Evolutionary conservation across 2,113 vertebrate species (phyloP).

Genomic region (Gnathonemus longibarbis): DNA sequence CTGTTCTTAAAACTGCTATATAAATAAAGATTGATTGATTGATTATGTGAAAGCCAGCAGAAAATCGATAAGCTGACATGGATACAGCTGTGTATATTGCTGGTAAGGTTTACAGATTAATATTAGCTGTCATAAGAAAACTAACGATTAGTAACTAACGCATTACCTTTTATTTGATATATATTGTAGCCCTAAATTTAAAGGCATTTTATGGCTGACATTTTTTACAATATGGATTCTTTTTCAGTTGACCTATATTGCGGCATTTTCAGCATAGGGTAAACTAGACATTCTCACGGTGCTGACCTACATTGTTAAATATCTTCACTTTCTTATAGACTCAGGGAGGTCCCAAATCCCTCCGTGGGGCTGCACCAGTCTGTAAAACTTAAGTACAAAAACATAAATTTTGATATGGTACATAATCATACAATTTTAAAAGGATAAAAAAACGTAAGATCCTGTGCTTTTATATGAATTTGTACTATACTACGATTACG

Average conservation of each 20-base stretch:
- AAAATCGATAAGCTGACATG: neutral
- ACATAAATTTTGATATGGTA: neutral
- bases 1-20: neutral
- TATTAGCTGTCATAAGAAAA: neutral
- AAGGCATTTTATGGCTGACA: neutral
- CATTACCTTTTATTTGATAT: neutral
- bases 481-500: neutral
- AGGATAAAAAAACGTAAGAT: neutral
- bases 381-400: neutral
- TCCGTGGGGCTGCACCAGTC: neutral
- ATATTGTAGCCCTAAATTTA: neutral
- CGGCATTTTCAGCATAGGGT: neutral
- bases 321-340: neutral
- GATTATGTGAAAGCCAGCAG: neutral
- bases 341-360: neutral
- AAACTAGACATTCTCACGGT: neutral
- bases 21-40: neutral
- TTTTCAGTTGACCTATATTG: constrained; percentile 5
- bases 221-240: neutral
- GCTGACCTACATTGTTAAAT: constrained; percentile 4
- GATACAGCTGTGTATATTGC: neutral
- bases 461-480: neutral
- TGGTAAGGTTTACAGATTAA: neutral
- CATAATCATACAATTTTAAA: neutral
- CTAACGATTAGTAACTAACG: neutral